Base-by-base conservation (phyloP, 2,888 invertebrate genomes). In the Odontocolon sp. region DNA sequence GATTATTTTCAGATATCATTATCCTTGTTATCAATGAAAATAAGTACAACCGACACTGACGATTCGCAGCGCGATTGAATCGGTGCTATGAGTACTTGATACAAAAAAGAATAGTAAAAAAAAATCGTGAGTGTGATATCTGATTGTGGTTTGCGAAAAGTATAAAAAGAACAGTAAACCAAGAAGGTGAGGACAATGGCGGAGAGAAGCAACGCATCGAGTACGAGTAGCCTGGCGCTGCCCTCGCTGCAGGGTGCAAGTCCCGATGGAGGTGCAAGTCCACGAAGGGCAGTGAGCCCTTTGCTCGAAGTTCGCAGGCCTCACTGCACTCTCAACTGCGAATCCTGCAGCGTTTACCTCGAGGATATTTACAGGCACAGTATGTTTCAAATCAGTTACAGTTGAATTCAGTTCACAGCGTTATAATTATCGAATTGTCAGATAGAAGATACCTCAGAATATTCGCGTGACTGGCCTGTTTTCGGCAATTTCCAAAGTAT, bases 311-410 rank as follows among this genome's bases (percentile, higher is more conserved):
- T 94, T 83, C 92, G 94, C 36, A 91, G 94, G 57, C 94, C 94
- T 16, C 94, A 94, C 87, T 95, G 95, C 91, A 95, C 95, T 1
- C 92, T 95, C 63, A 94, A 95, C 84, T 95, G 95, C 86, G 94
- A 94, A 86, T 92, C 94, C 85, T 95, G 95, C 91, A 94, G 93
- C 68, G 92, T 93, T 61, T 92, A 94, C 74, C 92, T 95, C 52
- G 94, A 94, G 87, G 94, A 94, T 83, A 92, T 94, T 85, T 94
- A 94, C 90, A 94, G 92, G 91, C 93, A 91, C 86, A 91, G 89
- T 90, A 90, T 64, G 89, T 87, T 80, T 28, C 21, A 6, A 36
- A 11, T 54, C 31, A 8, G 18, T 4, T 31, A 52, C 2, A 11
- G 1, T 8, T 47, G 2, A 26, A 26, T 47, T 11, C 26, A 28